Base-by-base conservation (phyloP, 2,888 invertebrate genomes). In the Cheilosia soror region DNA sequence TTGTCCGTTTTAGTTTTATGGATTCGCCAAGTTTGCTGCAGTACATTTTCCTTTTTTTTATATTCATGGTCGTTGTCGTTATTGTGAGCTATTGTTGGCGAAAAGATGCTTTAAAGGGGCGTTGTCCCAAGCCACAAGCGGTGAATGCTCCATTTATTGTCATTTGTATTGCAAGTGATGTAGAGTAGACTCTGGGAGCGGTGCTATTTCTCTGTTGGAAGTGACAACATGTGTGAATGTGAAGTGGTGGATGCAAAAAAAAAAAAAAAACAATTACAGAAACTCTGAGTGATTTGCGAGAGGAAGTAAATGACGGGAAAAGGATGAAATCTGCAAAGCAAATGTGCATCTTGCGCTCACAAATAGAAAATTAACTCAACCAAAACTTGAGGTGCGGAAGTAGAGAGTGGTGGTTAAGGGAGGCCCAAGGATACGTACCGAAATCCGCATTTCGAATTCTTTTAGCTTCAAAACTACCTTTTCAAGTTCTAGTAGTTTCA, bases 91-190 rank as follows among this genome's bases (percentile, higher is more conserved):
- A 53, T 77, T 77, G 68, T 69, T 62, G 68, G 7, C 40, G 44
- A 6, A 13, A 40, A 9, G 49, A 9, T 29, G 6, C 25, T 2
- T 13, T 27, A 13, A 11, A 49, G 60, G 77, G 77, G 77, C 77
- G 77, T 77, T 63, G 77, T 77, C 77, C 69, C 62, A 53, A 68
- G 29, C 66, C 33, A 33, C 40, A 51, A 66, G 66, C 53, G 77
- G 77, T 69, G 77, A 77, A 77, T 69, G 77, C 42, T 69, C 68
- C 53, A 77, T 77, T 77, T 55, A 77, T 62, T 77, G 62, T 69
- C 62, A 47, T 53, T 44, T 63, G 29, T 47, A 53, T 2, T 53
- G 44, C 29, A 55, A 29, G 44, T 6, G 33, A 68, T 20, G 55
- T 42, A 42, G 20, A 20, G 20, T 66, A 33, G 76, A 60, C n/a